A percentile compares a stretch with the other conserved stretches of the same genome.
phyloP scores from a whole-genome alignment of 2,113 vertebrate species.

The Ciconia maguari region DNA sequence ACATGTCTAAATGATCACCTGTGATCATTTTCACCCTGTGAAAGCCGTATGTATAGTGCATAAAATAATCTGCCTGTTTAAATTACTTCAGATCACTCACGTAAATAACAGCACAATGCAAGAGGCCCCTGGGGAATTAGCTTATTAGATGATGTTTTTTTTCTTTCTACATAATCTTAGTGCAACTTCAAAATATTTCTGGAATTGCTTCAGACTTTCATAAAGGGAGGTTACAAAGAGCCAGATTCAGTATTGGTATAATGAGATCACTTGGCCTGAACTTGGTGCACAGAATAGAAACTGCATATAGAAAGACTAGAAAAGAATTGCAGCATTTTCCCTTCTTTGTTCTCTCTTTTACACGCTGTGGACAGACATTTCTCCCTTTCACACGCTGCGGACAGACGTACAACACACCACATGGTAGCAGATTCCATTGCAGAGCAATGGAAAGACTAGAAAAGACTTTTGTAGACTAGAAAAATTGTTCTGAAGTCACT shows the following conservation, averaged over 20 bases:
- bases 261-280: slow-evolving; percentile 26
- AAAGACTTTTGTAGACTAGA: not conserved
- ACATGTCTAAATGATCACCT: not conserved
- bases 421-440: not conserved
- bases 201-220: slow-evolving; percentile 2
- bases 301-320: not conserved
- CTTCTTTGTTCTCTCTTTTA: not conserved
- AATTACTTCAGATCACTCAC: not conserved
- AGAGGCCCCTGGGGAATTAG: not conserved
- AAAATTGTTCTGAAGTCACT: not conserved
- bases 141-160: not conserved
- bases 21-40: not conserved
- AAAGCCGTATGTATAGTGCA: not conserved
- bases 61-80: not conserved
- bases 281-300: not conserved
- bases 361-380: not conserved
- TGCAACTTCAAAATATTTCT: slow-evolving; percentile 6
- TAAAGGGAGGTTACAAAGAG: not conserved
- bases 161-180: not conserved
- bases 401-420: not conserved
- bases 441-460: not conserved
- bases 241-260: not conserved
- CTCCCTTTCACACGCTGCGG: not conserved
- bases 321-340: not conserved
- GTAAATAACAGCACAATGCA: not conserved